These are phyloP conservation scores for Sebastes flavidus DNA, from an alignment of 2,797 vertebrate genomes.

Conservation along the genomic window DNA sequence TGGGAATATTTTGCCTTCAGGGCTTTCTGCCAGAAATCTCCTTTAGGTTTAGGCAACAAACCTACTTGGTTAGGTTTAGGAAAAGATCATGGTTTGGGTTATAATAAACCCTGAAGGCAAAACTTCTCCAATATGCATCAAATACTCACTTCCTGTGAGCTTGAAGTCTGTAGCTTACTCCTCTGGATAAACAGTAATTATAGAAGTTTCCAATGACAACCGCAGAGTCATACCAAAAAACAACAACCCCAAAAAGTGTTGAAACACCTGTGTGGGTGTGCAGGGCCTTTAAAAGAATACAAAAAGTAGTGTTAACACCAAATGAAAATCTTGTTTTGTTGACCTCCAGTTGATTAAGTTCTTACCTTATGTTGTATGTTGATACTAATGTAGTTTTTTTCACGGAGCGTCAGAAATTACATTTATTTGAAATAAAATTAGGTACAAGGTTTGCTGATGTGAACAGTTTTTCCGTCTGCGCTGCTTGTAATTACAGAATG, in stretches of 20 bases:
- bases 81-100: too few relatives aligned
- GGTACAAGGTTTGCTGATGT: too few relatives aligned
- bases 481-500: not conserved
- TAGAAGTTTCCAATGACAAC: not conserved
- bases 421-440: too few relatives aligned
- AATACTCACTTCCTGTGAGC: not conserved
- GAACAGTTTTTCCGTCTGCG: not conserved
- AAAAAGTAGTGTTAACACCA: not conserved
- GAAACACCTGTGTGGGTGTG: not conserved
- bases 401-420: not conserved
- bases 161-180: not conserved
- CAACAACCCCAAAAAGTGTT: not conserved
- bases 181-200: not conserved
- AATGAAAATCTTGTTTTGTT: not conserved
- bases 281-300: not conserved
- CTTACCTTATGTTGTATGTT: not conserved
- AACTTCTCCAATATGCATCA: not conserved
- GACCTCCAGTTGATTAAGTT: not conserved
- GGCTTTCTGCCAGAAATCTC: too few relatives aligned
- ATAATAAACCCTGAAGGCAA: too few relatives aligned
- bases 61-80: too few relatives aligned
- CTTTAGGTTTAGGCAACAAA: too few relatives aligned
- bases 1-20: too few relatives aligned
- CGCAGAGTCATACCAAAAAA: not conserved
- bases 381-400: not conserved